phyloP scores from a whole-genome alignment of 2,888 invertebrate species.

The Polydesmus complanatus region DNA sequence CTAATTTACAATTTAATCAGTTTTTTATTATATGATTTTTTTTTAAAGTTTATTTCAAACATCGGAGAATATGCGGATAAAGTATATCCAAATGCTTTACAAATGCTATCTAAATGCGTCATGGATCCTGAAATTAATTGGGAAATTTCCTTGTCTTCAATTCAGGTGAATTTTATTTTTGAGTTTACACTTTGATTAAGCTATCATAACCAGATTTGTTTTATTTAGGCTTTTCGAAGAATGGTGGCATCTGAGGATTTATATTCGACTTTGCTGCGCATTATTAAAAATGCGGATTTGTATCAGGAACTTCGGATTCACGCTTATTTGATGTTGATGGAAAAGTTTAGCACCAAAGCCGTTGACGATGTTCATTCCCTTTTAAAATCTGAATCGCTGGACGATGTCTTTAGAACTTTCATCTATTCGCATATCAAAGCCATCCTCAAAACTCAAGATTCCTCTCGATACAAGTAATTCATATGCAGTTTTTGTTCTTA shows the following conservation, averaged over 20 bases:
- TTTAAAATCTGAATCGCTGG: not conserved
- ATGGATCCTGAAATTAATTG: too few relatives aligned
- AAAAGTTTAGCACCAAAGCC: not conserved
- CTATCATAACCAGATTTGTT: too few relatives aligned
- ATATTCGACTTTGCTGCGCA: not conserved
- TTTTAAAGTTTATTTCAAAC: not conserved
- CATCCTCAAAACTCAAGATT: not conserved
- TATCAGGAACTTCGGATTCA: constrained; percentile 1
- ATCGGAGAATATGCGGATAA: not conserved
- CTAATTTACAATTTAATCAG: not conserved
- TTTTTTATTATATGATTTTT: not conserved
- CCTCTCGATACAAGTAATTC: not conserved
- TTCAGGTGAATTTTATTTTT: too few relatives aligned
- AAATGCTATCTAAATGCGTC: too few relatives aligned
- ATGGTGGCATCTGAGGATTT: not conserved
- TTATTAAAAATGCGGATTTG: not conserved
- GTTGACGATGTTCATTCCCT: not conserved
- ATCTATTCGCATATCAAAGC: constrained; percentile 4
- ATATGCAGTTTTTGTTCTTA: not conserved
- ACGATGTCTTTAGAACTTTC: not conserved
- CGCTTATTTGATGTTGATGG: not conserved
- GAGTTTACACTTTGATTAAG: too few relatives aligned
- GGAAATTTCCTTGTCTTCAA: too few relatives aligned
- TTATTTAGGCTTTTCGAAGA: not conserved
- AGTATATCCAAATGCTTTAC: too few relatives aligned